Evolutionary conservation across 2,113 vertebrate species (phyloP).

Genomic region (Gavialis gangeticus): DNA sequence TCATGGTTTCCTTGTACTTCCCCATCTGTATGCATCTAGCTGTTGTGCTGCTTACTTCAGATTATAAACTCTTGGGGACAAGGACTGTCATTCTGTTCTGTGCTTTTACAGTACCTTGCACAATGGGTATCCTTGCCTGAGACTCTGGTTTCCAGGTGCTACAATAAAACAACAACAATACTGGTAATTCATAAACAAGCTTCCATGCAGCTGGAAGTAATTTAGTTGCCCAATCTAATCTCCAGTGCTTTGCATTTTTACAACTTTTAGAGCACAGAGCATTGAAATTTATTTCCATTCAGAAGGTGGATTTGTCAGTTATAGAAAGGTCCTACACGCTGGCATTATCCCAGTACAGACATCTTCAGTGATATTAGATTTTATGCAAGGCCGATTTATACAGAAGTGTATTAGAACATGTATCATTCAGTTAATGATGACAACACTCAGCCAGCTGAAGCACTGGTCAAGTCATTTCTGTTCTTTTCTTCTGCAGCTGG

Average conservation of each 20-base stretch:
- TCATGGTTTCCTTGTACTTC: not conserved
- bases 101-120: not conserved
- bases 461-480: not conserved
- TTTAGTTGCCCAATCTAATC: not conserved
- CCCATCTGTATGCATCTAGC: not conserved
- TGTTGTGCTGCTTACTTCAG: not conserved
- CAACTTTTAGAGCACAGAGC: not conserved
- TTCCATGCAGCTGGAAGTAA: not conserved
- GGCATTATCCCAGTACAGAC: not conserved
- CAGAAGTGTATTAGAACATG: not conserved
- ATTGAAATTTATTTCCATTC: not conserved
- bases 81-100: not conserved
- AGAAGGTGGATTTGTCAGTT: not conserved
- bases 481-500: constrained; percentile 58
- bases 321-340: not conserved
- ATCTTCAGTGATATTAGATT: not conserved
- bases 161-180: not conserved
- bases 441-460: not conserved
- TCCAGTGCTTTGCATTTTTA: not conserved
- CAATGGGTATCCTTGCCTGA: too few species aligned
- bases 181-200: not conserved
- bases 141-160: too few species aligned
- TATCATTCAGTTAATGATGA: not conserved
- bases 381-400: not conserved
- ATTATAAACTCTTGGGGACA: not conserved